Evolutionary conservation across 2,888 invertebrate genomes (phyloP).

Genomic region (Drosophila subquinaria): DNA sequence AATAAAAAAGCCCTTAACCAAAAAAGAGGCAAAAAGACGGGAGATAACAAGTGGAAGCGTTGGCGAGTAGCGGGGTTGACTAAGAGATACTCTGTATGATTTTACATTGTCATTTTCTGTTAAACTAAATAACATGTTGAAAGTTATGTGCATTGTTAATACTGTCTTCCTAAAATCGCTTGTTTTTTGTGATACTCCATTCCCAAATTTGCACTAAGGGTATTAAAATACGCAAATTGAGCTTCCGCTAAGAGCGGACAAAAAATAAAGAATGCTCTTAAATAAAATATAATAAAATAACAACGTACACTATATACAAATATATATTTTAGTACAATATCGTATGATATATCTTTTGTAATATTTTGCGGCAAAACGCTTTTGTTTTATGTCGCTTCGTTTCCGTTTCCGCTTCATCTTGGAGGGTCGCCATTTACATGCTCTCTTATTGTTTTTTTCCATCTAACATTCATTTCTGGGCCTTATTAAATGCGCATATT

Average conservation of each 20-base stretch:
- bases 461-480: conserved; percentile 55
- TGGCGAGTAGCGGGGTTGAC: conserved; percentile 15
- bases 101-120: background rate
- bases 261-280: conserved; percentile 6
- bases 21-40: conserved; percentile 32
- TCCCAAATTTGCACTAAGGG: background rate
- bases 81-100: conserved; percentile 22
- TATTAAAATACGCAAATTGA: conserved; percentile 33
- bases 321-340: conserved; percentile 7
- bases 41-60: conserved; percentile 8
- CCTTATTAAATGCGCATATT: conserved; percentile 78
- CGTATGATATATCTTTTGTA: conserved; percentile 48
- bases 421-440: conserved; percentile 57
- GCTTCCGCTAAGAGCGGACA: conserved; percentile 16
- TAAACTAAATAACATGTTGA: background rate
- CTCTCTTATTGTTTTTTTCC: conserved; percentile 33
- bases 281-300: conserved; percentile 24
- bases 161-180: too few relatives aligned
- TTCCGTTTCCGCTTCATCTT: conserved; percentile 34
- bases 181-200: background rate
- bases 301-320: background rate
- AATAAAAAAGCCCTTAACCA: conserved; percentile 64
- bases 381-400: conserved; percentile 48
- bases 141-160: background rate
- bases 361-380: conserved; percentile 50